Conservation (phyloP, 2,797 vertebrate species). For the Poecilia wingei region DNA sequence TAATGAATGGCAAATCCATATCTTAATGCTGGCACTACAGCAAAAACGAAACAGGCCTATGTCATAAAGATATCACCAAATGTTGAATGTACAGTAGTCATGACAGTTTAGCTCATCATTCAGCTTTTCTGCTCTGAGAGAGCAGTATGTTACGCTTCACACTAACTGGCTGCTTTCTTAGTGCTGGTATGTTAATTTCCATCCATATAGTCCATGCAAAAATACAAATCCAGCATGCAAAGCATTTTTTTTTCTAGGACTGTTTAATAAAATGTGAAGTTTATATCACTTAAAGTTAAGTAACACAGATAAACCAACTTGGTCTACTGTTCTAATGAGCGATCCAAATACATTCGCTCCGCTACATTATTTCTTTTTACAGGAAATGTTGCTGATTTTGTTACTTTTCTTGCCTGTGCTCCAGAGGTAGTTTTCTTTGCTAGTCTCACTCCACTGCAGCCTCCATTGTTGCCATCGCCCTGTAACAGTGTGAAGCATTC, state of each 20-base stretch:
- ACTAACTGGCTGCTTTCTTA: neutral
- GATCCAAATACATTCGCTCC: neutral
- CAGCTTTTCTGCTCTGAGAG: neutral
- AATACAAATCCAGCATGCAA: neutral
- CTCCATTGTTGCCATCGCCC: conserved; percentile 45
- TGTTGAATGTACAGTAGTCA: neutral
- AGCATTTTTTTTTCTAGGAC: neutral
- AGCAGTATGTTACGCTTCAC: neutral
- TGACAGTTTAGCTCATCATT: neutral
- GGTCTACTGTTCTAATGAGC: conserved; percentile 1
- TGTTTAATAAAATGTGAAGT: neutral
- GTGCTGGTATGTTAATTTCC: neutral
- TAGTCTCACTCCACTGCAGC: conserved; percentile 3
- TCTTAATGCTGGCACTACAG: neutral
- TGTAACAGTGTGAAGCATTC: conserved; percentile 53
- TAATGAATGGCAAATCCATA: neutral
- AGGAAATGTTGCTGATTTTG: neutral
- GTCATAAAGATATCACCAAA: neutral
- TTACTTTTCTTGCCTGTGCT: neutral
- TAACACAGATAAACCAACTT: neutral
- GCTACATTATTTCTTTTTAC: neutral
- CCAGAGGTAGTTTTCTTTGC: neutral
- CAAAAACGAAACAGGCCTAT: neutral
- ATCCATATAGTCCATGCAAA: neutral
- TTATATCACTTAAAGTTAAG: neutral